A percentile compares a stretch with the other conserved stretches of the same genome.
These are phyloP conservation scores for Hipparchia sbordonii DNA, from an alignment of 2,888 invertebrate species.

Conservation along the genomic window DNA sequence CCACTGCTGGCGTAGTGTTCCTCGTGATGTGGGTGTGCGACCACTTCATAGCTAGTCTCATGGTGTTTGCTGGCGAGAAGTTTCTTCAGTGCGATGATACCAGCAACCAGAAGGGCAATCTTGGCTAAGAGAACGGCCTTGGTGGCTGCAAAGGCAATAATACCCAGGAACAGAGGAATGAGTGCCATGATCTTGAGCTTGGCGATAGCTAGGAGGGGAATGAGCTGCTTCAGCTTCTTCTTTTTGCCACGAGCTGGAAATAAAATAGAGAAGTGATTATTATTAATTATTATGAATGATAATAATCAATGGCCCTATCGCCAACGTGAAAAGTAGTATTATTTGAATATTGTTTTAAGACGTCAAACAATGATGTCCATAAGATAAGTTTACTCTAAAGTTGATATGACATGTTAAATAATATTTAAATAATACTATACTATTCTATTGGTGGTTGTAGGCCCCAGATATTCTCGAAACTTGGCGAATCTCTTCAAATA, in stretches of 20 bases:
- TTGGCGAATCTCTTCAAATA: neutral
- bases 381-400: no score
- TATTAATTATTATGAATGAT: no score
- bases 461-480: neutral
- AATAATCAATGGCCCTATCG: no score
- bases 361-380: no score
- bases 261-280: slow-evolving; percentile 16
- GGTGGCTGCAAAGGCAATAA: slow-evolving; percentile 91
- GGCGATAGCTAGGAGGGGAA: slow-evolving; percentile 88
- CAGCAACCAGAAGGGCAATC: slow-evolving; percentile 89
- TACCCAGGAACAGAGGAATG: slow-evolving; percentile 88
- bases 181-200: slow-evolving; percentile 90
- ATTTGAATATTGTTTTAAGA: no score
- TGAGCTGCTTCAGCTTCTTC: slow-evolving; percentile 89
- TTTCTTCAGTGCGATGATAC: slow-evolving; percentile 87
- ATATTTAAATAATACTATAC: no score
- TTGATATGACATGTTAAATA: no score
- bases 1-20: slow-evolving; percentile 77
- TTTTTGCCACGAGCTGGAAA: slow-evolving; percentile 89
- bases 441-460: no score
- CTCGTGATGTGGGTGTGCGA: slow-evolving; percentile 85
- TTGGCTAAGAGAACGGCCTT: slow-evolving; percentile 93
- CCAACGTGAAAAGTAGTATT: no score
- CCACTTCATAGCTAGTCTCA: slow-evolving; percentile 89
- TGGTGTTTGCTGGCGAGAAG: slow-evolving; percentile 87